These are phyloP conservation scores for Drosophila mauritiana DNA, from an alignment of 1,140 invertebrate genomes.

Conservation along the genomic window DNA sequence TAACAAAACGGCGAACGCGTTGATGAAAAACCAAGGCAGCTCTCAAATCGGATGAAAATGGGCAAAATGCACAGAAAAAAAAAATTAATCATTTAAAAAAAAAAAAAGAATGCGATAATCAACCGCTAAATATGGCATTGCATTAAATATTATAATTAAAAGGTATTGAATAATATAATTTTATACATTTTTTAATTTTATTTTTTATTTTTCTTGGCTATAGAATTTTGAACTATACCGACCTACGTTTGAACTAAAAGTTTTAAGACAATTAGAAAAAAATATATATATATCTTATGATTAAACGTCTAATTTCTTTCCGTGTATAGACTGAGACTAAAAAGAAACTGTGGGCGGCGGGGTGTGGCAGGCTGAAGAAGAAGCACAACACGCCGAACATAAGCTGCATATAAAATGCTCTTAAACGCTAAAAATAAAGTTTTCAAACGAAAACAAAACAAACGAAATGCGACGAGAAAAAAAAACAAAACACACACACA, in stretches of 20 bases:
- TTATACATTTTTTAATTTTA: no score
- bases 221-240: no score
- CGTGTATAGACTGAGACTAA: background rate
- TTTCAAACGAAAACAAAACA: constrained; percentile 44
- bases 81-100: background rate
- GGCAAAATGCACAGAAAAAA: constrained; percentile 7
- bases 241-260: no score
- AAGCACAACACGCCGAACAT: constrained; percentile 16
- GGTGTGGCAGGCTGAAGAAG: constrained; percentile 46
- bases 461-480: constrained; percentile 29
- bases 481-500: background rate
- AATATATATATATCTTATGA: background rate
- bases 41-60: constrained; percentile 36
- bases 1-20: constrained; percentile 68
- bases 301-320: background rate
- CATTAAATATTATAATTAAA: background rate
- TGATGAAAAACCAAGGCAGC: constrained; percentile 43
- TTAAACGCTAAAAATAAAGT: constrained; percentile 45
- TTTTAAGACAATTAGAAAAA: no score
- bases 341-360: constrained; percentile 1
- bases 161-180: no score
- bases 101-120: no score
- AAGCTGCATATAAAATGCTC: constrained; percentile 30
- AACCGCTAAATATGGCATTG: no score
- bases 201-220: no score